Percentiles rank a stretch among this genome's conserved stretches.
phyloP scores from a whole-genome alignment of 1,140 invertebrate genomes.

The Drosophila pseudoobscura region DNA sequence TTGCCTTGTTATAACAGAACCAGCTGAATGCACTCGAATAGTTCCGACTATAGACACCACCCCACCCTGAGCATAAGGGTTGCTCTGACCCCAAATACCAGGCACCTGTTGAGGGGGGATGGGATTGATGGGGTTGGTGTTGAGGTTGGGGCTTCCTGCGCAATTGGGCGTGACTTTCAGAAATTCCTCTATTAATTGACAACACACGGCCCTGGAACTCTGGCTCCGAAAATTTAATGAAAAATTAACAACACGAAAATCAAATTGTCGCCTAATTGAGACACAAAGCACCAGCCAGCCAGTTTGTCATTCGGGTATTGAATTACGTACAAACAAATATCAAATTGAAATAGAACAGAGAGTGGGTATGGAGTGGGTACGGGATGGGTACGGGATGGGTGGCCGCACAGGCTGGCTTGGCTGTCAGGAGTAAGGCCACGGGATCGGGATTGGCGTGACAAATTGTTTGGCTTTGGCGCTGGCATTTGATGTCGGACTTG shows the following conservation, averaged over 20 bases:
- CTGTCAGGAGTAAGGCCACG: conserved; percentile 22
- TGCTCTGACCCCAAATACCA: conserved; percentile 3
- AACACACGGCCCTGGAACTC: conserved; percentile 51
- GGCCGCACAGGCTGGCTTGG: not conserved
- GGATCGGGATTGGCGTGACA: conserved; percentile 59
- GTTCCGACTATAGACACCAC: conserved; percentile 6
- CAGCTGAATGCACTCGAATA: conserved; percentile 66
- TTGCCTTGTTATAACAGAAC: conserved; percentile 63
- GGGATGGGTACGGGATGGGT: not conserved
- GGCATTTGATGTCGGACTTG: conserved; percentile 67
- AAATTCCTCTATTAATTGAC: conserved; percentile 77
- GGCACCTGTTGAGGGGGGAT: conserved; percentile 60
- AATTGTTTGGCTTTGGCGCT: conserved; percentile 62
- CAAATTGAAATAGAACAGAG: conserved; percentile 54
- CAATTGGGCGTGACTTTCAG: conserved; percentile 41
- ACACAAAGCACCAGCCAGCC: conserved; percentile 51
- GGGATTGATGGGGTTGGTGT: not conserved
- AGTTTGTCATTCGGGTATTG: conserved; percentile 50
- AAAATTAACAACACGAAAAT: conserved; percentile 79
- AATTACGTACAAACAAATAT: conserved; percentile 73
- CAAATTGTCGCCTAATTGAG: conserved; percentile 78
- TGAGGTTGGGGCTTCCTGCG: conserved; percentile 4
- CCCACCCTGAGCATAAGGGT: conserved; percentile 7
- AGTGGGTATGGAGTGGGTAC: not conserved
- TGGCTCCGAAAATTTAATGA: conserved; percentile 64